These are phyloP conservation scores for Menidia menidia DNA, from an alignment of 2,797 vertebrate genomes.

Conservation along the genomic window DNA sequence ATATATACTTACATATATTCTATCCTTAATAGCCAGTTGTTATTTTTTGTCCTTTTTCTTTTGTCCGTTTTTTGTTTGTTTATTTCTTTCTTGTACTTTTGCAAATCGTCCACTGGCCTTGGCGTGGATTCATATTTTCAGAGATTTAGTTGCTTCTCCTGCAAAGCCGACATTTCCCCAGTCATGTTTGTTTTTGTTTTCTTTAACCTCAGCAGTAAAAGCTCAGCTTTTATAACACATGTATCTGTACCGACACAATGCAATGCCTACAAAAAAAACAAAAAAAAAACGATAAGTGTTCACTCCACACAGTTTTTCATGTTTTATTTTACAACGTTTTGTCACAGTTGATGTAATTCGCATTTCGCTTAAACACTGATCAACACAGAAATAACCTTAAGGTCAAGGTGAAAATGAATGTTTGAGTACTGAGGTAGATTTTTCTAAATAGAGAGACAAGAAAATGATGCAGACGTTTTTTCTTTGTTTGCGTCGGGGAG, in stretches of 20 bases:
- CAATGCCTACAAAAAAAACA: constrained; percentile 48
- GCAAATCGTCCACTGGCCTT: constrained; percentile 46
- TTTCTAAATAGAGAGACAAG: neutral
- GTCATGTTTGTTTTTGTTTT: constrained; percentile 7
- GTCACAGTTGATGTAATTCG: constrained; percentile 33
- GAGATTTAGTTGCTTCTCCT: constrained; percentile 39
- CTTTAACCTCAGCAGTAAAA: constrained; percentile 55
- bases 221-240: constrained; percentile 47
- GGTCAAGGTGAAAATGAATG: constrained; percentile 31
- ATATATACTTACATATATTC: constrained; percentile 62
- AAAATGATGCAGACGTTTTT: neutral
- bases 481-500: neutral
- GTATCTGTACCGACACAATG: constrained; percentile 52
- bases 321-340: constrained; percentile 37
- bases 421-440: neutral
- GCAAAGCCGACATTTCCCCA: constrained; percentile 34
- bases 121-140: constrained; percentile 41
- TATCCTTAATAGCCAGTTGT: constrained; percentile 65
- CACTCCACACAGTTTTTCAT: constrained; percentile 18
- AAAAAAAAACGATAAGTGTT: constrained; percentile 6
- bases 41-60: constrained; percentile 15
- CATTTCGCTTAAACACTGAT: constrained; percentile 19
- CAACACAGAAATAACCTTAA: constrained; percentile 7
- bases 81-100: constrained; percentile 38
- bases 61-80: constrained; percentile 12